Evolutionary conservation across 2,888 invertebrate species (phyloP).

Genomic region (Sesamia inferens): DNA sequence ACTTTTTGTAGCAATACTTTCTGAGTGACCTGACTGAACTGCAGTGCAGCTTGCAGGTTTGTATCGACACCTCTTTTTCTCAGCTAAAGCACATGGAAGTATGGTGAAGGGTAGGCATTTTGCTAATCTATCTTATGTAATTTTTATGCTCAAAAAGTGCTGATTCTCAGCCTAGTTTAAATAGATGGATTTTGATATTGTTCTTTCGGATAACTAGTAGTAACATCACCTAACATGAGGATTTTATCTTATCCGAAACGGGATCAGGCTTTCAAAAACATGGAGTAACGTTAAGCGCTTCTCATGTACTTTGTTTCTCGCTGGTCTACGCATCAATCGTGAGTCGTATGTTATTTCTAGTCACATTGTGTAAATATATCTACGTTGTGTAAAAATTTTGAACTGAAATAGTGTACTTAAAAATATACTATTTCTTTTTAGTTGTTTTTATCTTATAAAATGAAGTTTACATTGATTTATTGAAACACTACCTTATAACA

Average conservation of each 20-base stretch:
- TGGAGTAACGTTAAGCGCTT: not conserved
- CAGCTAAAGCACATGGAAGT: not conserved
- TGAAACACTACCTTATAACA: conserved; percentile 9
- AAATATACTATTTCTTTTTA: not conserved
- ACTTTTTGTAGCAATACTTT: too few species aligned
- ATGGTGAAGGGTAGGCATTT: not conserved
- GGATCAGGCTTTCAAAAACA: not conserved
- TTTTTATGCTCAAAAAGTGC: not conserved
- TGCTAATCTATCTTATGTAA: not conserved
- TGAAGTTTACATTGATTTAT: not conserved
- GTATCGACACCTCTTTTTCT: not conserved
- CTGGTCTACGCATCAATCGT: not conserved
- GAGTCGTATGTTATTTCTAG: not conserved
- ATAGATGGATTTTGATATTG: not conserved
- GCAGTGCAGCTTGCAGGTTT: not conserved
- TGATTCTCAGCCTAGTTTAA: not conserved
- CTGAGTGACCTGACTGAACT: not conserved
- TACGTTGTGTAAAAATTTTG: not conserved
- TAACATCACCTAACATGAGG: not conserved
- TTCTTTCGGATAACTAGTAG: not conserved
- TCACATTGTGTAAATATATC: not conserved
- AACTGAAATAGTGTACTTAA: not conserved
- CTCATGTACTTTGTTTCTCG: not conserved
- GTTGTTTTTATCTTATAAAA: conserved; percentile 1
- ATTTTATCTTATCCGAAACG: not conserved